Evolutionary conservation across 2,888 invertebrate species (phyloP), one percentile per base, ranked within the genome.

Genomic region (Amphipoea oculea): DNA sequence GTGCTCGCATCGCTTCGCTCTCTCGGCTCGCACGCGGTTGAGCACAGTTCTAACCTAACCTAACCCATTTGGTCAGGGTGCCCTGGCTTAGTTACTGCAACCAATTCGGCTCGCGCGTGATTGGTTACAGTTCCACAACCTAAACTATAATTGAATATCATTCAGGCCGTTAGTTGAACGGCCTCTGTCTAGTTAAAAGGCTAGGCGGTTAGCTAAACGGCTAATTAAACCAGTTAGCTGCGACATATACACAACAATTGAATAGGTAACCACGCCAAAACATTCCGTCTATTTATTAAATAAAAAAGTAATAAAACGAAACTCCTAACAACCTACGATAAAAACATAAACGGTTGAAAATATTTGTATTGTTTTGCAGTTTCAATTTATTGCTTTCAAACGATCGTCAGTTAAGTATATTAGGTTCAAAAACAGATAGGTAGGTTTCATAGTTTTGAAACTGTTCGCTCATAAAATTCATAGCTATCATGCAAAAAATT

Each of bases 371-470:
- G 62, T 83, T 57, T 75, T 65, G 60, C 48, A 63, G 68, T 17
- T 66, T 29, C 79, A 79, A 84, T 80, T 68, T 67, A 79, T 67
- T 76, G 81, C 69, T 68, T 65, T 78, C 77, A 81, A 78, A 78
- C 73, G 57, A 67, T 76, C 70, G 76, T 36, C 54, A 73, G 70
- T 83, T 70, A 76, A 63, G 73, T 73, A 70, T 73, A 67, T 83
- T 83, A 83, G 12, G 60, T 54, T 70, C 48, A 73, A 77, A 69
- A 74, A 84, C 68, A 66, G 80, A 73, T 76, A 84, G 11, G 66
- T 76, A 84, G 11, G 66, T 73, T 79, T 80, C 69, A 80, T 76
- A 67, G 84, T 84, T 84, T 73, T 48, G 57, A 78, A 78, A 82
- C 23, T 73, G 45, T 78, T 78, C 14, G 69, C 40, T 73, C 36